phyloP scores from a whole-genome alignment of 2,888 invertebrate genomes.

The Dolichomitus sp. region DNA sequence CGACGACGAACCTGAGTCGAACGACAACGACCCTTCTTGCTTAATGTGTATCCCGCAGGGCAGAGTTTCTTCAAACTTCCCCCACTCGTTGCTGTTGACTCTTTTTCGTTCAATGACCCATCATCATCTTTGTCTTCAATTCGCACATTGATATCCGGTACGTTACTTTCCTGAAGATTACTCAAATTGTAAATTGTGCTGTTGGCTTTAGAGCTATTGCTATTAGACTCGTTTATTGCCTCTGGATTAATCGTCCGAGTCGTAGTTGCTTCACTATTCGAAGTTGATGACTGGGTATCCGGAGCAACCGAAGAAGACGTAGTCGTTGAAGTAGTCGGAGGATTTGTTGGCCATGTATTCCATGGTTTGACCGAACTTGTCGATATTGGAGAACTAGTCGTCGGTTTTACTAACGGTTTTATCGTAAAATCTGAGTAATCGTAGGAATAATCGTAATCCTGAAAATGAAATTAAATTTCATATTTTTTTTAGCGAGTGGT shows the following conservation, averaged over 20 bases:
- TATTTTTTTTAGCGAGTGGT: no score
- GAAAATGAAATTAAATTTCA: no score
- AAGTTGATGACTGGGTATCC: constrained; percentile 4
- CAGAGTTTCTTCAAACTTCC: constrained; percentile 65
- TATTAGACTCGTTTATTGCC: neutral
- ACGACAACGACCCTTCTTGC: constrained; percentile 83
- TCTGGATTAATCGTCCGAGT: neutral
- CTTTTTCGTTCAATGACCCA: constrained; percentile 18
- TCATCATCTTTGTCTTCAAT: constrained; percentile 36
- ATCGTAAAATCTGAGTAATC: constrained; percentile 92
- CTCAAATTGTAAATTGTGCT: constrained; percentile 6
- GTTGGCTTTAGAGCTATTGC: constrained; percentile 8
- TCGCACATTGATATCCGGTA: constrained; percentile 26
- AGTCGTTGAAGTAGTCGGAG: constrained; percentile 57
- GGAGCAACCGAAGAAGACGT: neutral
- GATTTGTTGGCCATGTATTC: constrained; percentile 68
- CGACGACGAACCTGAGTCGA: constrained; percentile 74
- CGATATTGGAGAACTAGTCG: constrained; percentile 68
- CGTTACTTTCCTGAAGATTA: constrained; percentile 8
- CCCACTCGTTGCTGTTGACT: neutral
- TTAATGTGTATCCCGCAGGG: constrained; percentile 79
- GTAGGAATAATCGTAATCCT: constrained; percentile 92
- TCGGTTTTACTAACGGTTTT: constrained; percentile 87
- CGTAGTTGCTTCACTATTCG: constrained; percentile 40
- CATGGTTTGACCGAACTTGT: constrained; percentile 66